Evolutionary conservation across 2,888 invertebrate genomes (phyloP), one percentile per base, ranked within the genome.

Genomic region (Lypha dubia): DNA sequence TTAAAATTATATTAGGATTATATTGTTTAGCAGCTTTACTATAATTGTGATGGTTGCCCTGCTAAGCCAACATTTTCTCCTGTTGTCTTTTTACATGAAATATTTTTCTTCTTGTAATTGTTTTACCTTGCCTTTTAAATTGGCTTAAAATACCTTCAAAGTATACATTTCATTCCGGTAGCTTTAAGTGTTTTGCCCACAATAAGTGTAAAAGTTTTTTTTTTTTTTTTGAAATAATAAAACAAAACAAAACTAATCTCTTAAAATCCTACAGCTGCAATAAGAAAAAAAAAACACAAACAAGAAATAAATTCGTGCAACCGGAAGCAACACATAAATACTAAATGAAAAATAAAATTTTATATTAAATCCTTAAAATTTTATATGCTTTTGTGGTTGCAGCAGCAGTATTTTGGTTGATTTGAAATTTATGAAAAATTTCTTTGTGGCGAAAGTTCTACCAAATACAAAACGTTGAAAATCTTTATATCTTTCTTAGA

Each of bases 311-410:
- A n/a, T n/a, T 28, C 22, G 8, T 41, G 11, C n/a, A 1, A 28
- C 3, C 8, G 8, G 1, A 46, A 49, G 20, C 20, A 6, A n/a
- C 44, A 46, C 24, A 44, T 63, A 44, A 63, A 63, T 63, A 63
- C n/a, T 49, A 22, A 32, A 46, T 65, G 6, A 11, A 17, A 49
- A 32, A 49, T 8, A 13, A n/a, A 65, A 49, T 65, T 65, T 13
- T 8, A 65, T 32, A 65, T 49, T 28, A 46, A 65, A 65, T 65
- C 28, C 49, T 20, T 32, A 32, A 49, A 49, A 32, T 65, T 65
- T 65, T 17, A 65, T 65, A 20, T 32, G 17, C 32, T 38, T 32
- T 46, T 63, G 28, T 17, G 44, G 63, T 28, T 28, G n/a, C 11
- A 44, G 15, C 11, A 44, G 15, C n/a, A n/a, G 65, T 1, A 20